These are phyloP conservation scores for Vollenhovia emeryi DNA, from an alignment of 1,140 invertebrate genomes.

Conservation along the genomic window DNA sequence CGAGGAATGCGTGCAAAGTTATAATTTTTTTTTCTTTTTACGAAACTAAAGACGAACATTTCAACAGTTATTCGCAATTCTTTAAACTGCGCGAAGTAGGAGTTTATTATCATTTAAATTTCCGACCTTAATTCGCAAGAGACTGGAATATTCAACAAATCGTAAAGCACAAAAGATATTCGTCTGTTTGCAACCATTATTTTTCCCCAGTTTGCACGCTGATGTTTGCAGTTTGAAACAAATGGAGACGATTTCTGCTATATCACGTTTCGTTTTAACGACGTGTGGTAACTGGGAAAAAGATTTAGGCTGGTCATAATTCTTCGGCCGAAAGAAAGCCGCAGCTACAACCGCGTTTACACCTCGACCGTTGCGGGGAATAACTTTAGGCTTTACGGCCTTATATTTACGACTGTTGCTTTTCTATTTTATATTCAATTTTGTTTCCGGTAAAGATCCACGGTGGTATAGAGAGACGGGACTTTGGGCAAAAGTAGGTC, in stretches of 20 bases:
- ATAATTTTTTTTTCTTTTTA: background rate
- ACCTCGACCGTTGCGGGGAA: background rate
- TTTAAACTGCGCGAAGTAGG: background rate
- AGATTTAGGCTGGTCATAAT: slow-evolving; percentile 9
- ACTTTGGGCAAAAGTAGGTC: background rate
- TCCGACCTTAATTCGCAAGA: background rate
- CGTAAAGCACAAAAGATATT: background rate
- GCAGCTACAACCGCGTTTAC: background rate
- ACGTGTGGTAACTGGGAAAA: background rate
- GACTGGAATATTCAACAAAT: background rate
- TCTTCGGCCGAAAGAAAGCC: background rate
- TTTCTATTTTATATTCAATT: slow-evolving; percentile 18
- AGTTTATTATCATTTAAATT: background rate
- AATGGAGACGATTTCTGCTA: background rate
- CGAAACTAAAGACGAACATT: background rate
- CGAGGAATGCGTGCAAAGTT: background rate
- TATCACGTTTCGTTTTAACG: background rate
- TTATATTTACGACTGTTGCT: slow-evolving; percentile 9
- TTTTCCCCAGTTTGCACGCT: background rate
- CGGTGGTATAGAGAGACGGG: background rate
- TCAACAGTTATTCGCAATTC: background rate
- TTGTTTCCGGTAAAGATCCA: background rate
- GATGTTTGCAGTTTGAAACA: background rate
- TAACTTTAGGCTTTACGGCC: slow-evolving; percentile 13
- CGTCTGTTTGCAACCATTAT: background rate